Evolutionary conservation across 1,140 invertebrate species (phyloP), one percentile per base, ranked within the genome.

Genomic region (Hycleus cichorii): DNA sequence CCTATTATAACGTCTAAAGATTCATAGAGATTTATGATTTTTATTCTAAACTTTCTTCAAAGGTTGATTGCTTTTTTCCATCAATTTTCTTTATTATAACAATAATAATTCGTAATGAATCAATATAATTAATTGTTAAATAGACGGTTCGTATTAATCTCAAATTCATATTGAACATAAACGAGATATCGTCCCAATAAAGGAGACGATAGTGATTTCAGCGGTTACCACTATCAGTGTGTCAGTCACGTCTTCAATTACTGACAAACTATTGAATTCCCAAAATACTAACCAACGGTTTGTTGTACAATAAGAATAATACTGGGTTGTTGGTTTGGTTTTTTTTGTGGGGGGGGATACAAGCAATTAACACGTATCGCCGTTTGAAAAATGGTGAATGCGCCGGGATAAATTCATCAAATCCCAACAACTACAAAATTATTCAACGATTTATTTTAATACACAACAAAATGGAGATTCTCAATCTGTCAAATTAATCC

Each of bases 1-100:
- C 47, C 38, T 50, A 57, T 57, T 57, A 57, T 57, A 42, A 57
- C 12, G 27, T 57, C 18, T 57, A 55, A 55, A 55, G 52, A 55
- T 45, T 39, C 45, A 18, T 40, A 11, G 27, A 57, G 47, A 57
- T 57, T 57, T 57, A 57, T 57, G 47, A 27, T 27, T 38, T 55
- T 46, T 46, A 46, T 46, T 46, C 27, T 39, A 38, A 46, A 46
- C 39, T 53, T 18, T 11, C 18, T 39, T n/a, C 32, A 6, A n/a
- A 53, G 27, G 39, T 53, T 44, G 26, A 27, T 53, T 38, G 18
- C 25, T 49, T 25, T 38, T 49, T 49, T 49, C 10, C 10, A 49
- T 12, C 46, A 10, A 47, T 12, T 12, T 47, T 49, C 7, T 32
- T 32, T 7, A 32, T 5, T 7, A 7, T 32, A 5, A 32, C 32